Base-by-base conservation (phyloP, 2,797 vertebrate species). In the Melanogrammus aeglefinus region DNA sequence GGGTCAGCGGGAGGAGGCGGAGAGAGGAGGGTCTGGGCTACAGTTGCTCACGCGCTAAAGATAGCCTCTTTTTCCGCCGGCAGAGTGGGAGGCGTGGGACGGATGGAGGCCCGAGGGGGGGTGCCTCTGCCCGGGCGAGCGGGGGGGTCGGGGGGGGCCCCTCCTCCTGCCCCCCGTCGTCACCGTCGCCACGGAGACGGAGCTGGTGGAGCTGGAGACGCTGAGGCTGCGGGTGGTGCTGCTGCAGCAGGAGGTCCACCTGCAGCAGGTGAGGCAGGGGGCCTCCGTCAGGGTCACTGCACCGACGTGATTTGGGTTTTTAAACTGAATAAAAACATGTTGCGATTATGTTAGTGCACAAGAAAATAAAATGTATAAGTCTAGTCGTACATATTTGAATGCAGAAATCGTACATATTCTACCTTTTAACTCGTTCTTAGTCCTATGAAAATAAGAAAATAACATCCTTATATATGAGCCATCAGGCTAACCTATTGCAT, bases 31-130 rank as follows among this genome's bases (percentile, higher is more conserved):
- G 73, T 92, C 91, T 86, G 66, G 88, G 82, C 74, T 91, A 89
- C 69, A 70, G 88, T 91, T 90, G 90, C 91, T 90, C 86, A 75
- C 80, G 81, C 90, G 85, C 92, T 93, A 92, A 92, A 91, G 88
- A 91, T 92, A 92, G 87, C 82, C 16, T 0, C 41, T 79, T 93
- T 92, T 92, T 92, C 87, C 86, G 8, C 89, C 86, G 9, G 88
- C 89, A 95, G 95, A 91, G 82, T 90, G 88, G 88, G 91, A 93
- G 84, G 89, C 87, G 75, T 93, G 91, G 92, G 88, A 93, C 89
- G 87, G 81, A 89, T 88, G 91, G 89, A 88, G 87, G 85, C 88
- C 91, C 21, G 87, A 84, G 75, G 89, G 85, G 86, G 90, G 86
- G 35, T 84, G 82, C 76, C 85, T 91, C 75, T 91, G 90, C 88